phyloP scores from a whole-genome alignment of 2,888 invertebrate species.

The Drosophila villosipedis region DNA sequence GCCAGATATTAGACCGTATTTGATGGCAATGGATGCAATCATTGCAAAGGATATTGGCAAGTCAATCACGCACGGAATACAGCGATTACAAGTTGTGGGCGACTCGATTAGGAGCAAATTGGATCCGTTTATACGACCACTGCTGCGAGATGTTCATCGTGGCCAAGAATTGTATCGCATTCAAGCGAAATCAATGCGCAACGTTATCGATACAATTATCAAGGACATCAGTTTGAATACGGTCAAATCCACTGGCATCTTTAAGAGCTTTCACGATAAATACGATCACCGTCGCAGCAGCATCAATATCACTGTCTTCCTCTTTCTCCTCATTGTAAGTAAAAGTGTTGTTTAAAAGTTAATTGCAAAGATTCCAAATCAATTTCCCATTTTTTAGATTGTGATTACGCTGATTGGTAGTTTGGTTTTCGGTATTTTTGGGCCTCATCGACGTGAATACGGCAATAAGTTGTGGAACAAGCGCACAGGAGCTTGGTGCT shows the following conservation, averaged over 20 bases:
- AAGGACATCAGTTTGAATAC: slow-evolving; percentile 55
- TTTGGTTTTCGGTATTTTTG: slow-evolving; percentile 55
- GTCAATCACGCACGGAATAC: slow-evolving; percentile 3
- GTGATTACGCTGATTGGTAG: slow-evolving; percentile 35
- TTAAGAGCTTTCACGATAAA: slow-evolving; percentile 52
- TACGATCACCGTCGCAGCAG: slow-evolving; percentile 49
- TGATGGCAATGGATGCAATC: slow-evolving; percentile 18
- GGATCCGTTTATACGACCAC: slow-evolving; percentile 12
- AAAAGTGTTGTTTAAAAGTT: not conserved
- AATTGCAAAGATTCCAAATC: not conserved
- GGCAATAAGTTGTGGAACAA: slow-evolving; percentile 48
- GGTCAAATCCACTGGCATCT: slow-evolving; percentile 30
- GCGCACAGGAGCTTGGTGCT: slow-evolving; percentile 42
- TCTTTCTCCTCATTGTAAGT: slow-evolving; percentile 51
- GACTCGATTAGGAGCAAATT: slow-evolving; percentile 26
- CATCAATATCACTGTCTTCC: slow-evolving; percentile 30
- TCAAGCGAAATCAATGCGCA: slow-evolving; percentile 26
- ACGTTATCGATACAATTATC: slow-evolving; percentile 45
- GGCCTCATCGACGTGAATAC: slow-evolving; percentile 34
- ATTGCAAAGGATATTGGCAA: rapidly evolving
- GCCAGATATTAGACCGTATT: slow-evolving; percentile 19
- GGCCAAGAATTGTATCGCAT: slow-evolving; percentile 6
- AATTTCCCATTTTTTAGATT: slow-evolving; percentile 32
- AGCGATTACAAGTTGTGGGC: slow-evolving; percentile 27
- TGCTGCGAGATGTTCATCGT: slow-evolving; percentile 42